Base-by-base conservation (phyloP, 2,113 vertebrate genomes). In the Anas platyrhynchos region DNA sequence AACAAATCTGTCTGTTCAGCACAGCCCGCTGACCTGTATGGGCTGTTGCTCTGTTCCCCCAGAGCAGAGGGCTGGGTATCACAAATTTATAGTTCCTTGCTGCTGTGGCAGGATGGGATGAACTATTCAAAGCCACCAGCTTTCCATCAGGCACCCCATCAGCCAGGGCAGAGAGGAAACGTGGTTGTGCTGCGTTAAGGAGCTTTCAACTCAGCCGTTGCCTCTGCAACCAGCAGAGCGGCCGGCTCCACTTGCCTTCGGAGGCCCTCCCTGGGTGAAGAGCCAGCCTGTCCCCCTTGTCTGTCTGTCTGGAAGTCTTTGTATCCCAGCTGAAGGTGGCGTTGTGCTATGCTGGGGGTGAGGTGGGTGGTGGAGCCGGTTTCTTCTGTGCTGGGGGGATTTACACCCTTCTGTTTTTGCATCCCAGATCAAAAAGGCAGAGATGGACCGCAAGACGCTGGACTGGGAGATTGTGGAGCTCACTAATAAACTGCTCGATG, bases 401-500 rank as follows among this genome's bases (percentile, higher is more conserved):
- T 96, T 73, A 95, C 44, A 67, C 17, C 31, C 31, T 86, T 74
- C 2, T 96, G 16, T 97, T 96, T 74, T 94, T 93, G 66, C 94
- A 96, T 93, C 84, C 73, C 97, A 99, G 99, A 98, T 99, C 83
- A 99, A 99, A 97, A 99, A 99, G 96, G 99, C 99, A 63, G 99
- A 99, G 97, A 97, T 99, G 97, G 99, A 99, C 97, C 99, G 99
- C 93, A 99, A 99, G 96, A 99, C 98, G 0, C 98, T 99, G 98
- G 99, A 99, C 97, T 99, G 98, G 98, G 99, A 99, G 97, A 99
- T 99, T 9, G 99, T 99, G 96, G 99, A 99, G 96, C 99, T 99
- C 78, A 99, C 99, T 83, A 99, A 99, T 97, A 99, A 99, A 89
- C 97, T 99, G 58, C 97, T 99, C 91, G 99, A 99, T 61, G 99